A percentile compares a stretch with the other conserved stretches of the same genome.
These are phyloP conservation scores for Masnerella sp. DNA, from an alignment of 2,888 invertebrate species.

Conservation along the genomic window DNA sequence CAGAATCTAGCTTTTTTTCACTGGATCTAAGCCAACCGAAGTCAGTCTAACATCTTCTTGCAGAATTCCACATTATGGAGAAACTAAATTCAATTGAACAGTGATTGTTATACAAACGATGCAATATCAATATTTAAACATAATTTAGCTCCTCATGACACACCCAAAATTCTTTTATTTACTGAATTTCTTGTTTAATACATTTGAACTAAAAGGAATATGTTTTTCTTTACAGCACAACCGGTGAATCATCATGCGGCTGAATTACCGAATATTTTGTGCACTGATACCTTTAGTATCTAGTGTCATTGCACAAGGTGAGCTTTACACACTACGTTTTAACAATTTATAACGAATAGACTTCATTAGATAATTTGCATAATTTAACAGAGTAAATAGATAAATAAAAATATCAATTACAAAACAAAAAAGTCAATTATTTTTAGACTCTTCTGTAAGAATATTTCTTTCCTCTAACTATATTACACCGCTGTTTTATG, in stretches of 20 bases:
- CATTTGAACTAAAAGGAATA: too few relatives aligned
- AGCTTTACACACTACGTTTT: background rate
- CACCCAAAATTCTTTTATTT: too few relatives aligned
- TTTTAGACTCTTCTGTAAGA: too few relatives aligned
- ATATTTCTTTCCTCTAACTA: background rate
- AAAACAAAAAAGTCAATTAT: background rate
- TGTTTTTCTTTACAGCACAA: conserved; percentile 56
- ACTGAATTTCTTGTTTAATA: too few relatives aligned
- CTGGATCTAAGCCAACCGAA: conserved; percentile 61
- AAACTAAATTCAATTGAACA: too few relatives aligned
- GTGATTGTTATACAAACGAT: too few relatives aligned
- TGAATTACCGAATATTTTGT: conserved; percentile 43
- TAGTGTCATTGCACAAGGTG: conserved; percentile 38
- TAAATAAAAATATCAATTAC: background rate
- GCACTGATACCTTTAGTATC: conserved; percentile 56
- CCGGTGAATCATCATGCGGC: conserved; percentile 62
- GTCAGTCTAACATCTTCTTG: too few relatives aligned
- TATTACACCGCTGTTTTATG: background rate
- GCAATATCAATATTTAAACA: too few relatives aligned
- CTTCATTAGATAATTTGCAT: too few relatives aligned
- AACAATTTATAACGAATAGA: too few relatives aligned
- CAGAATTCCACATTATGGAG: too few relatives aligned
- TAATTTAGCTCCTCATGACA: too few relatives aligned
- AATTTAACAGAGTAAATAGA: background rate
- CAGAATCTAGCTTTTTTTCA: conserved; percentile 59